A percentile compares a stretch with the other conserved stretches of the same genome.
phyloP scores from a whole-genome alignment of 2,888 invertebrate genomes.

The Metopia argyrocephala region DNA sequence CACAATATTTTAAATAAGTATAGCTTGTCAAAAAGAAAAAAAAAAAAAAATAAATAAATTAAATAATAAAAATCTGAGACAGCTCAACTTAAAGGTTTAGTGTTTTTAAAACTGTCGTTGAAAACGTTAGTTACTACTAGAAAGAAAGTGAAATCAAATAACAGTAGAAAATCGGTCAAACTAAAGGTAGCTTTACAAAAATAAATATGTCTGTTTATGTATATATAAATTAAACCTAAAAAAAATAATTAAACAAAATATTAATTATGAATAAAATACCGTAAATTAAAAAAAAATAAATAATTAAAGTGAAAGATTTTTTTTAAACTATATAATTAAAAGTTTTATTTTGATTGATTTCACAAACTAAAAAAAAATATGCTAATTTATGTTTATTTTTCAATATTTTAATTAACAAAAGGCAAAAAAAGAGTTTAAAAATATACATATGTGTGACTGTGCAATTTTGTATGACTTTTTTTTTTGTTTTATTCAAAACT shows the following conservation, averaged over 20 bases:
- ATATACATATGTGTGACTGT: neutral
- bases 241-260: neutral
- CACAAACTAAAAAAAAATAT: neutral
- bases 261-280: neutral
- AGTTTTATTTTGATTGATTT: slow-evolving; percentile 22
- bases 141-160: slow-evolving; percentile 31
- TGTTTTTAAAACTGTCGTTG: slow-evolving; percentile 61
- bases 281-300: slow-evolving; percentile 1
- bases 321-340: neutral
- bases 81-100: slow-evolving; percentile 53
- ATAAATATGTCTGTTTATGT: too few species aligned
- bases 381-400: neutral
- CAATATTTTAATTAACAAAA: neutral
- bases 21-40: slow-evolving; percentile 37
- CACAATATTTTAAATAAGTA: slow-evolving; percentile 28
- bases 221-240: neutral
- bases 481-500: slow-evolving; percentile 34
- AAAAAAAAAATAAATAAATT: slow-evolving; percentile 53
- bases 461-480: neutral
- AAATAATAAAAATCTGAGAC: slow-evolving; percentile 64
- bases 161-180: slow-evolving; percentile 1
- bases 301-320: slow-evolving; percentile 32
- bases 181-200: slow-evolving; percentile 35
- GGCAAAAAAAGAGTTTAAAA: neutral
- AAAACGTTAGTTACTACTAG: slow-evolving; percentile 45